Percentiles rank a stretch among this genome's conserved stretches.
Conservation (phyloP, 1,140 invertebrate genomes). For the Eueides isabella region DNA sequence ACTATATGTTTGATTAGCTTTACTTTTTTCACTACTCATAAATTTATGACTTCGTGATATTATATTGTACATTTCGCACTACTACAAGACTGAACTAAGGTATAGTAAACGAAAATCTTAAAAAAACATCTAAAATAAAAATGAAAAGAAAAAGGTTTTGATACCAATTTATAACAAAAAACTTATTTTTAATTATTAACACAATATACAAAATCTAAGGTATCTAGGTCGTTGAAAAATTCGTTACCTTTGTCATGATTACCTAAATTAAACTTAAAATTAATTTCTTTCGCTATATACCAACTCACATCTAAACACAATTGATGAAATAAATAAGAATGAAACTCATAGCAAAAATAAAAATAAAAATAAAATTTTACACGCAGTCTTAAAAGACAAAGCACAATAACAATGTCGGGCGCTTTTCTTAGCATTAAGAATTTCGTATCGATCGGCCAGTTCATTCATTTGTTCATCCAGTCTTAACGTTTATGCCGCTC, state of each 20-base stretch:
- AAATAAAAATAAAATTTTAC: constrained; percentile 3
- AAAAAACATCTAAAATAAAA: too few relatives aligned
- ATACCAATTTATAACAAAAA: too few relatives aligned
- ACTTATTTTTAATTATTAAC: too few relatives aligned
- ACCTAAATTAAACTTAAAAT: background rate
- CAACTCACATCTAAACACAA: background rate
- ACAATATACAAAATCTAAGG: too few relatives aligned
- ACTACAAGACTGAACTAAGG: too few relatives aligned
- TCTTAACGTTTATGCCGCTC: constrained; percentile 70
- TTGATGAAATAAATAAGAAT: background rate
- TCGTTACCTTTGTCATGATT: too few relatives aligned
- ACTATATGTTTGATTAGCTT: background rate
- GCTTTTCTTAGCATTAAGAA: constrained; percentile 42
- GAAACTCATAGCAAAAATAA: constrained; percentile 1
- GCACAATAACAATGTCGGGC: constrained; percentile 35
- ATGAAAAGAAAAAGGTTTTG: too few relatives aligned
- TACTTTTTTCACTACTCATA: background rate
- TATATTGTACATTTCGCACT: too few relatives aligned
- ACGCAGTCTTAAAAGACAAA: constrained; percentile 13
- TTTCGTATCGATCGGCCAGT: constrained; percentile 53
- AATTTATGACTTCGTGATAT: too few relatives aligned
- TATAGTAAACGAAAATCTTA: too few relatives aligned
- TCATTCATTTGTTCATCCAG: constrained; percentile 77
- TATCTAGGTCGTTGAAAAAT: too few relatives aligned
- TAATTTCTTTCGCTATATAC: background rate